phyloP scores from a whole-genome alignment of 1,140 invertebrate species.

The silkworm (Bombyx mori) region DNA sequence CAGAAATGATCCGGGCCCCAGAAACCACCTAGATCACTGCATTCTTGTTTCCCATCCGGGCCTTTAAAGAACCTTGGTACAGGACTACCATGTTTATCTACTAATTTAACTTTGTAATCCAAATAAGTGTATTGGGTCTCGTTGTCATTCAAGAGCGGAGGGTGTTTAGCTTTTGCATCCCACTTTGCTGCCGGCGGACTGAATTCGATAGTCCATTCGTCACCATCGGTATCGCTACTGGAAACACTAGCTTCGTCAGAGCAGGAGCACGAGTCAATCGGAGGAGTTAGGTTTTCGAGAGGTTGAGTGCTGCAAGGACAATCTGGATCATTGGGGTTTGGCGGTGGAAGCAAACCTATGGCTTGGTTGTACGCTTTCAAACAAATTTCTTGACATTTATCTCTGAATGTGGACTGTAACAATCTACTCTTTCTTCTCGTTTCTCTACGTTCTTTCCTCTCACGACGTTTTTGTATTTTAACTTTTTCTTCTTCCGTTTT shows the following conservation, averaged over 20 bases:
- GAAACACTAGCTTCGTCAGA: slow-evolving; percentile 44
- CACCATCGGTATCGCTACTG: slow-evolving; percentile 52
- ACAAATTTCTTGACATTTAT: slow-evolving; percentile 61
- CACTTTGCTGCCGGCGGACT: slow-evolving; percentile 47
- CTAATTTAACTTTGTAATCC: slow-evolving; percentile 58
- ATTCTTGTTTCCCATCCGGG: slow-evolving; percentile 58
- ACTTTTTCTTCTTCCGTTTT: slow-evolving; percentile 44
- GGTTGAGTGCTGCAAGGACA: slow-evolving; percentile 47
- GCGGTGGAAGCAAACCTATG: slow-evolving; percentile 48
- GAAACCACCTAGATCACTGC: slow-evolving; percentile 61
- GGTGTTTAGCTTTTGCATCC: slow-evolving; percentile 52
- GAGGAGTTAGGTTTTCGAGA: slow-evolving; percentile 23
- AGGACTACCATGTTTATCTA: slow-evolving; percentile 50
- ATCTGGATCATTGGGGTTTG: slow-evolving; percentile 47
- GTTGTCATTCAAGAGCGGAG: slow-evolving; percentile 29
- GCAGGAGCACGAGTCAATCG: slow-evolving; percentile 58
- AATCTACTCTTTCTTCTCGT: slow-evolving; percentile 51
- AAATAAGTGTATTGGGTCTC: slow-evolving; percentile 56
- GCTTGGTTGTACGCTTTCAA: slow-evolving; percentile 63
- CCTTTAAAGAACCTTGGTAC: slow-evolving; percentile 56
- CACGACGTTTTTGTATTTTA: slow-evolving; percentile 44
- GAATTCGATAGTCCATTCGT: slow-evolving; percentile 58
- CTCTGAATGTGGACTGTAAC: slow-evolving; percentile 53
- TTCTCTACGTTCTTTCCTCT: slow-evolving; percentile 50
- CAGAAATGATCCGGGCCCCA: slow-evolving; percentile 44